These are phyloP conservation scores for Diceros bicornis DNA, from an alignment of 2,797 vertebrate species.

Conservation along the genomic window DNA sequence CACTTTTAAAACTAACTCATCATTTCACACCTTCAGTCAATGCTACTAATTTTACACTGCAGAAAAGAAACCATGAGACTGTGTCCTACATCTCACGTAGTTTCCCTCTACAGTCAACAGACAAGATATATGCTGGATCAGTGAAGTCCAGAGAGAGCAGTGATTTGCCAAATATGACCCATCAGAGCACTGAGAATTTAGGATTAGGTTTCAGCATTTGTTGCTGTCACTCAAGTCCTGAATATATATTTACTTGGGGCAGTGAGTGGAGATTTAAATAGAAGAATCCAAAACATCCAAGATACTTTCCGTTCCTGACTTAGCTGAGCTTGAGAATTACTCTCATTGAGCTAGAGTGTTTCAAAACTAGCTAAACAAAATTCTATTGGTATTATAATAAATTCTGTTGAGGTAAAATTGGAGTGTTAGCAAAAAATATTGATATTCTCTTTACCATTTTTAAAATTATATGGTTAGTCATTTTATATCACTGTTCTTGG, in stretches of 20 bases:
- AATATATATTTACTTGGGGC: constrained; percentile 76
- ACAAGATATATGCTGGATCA: constrained; percentile 56
- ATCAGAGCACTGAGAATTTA: neutral
- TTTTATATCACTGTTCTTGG: neutral
- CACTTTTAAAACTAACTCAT: neutral
- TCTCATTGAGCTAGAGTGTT: neutral
- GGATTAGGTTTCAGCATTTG: constrained; percentile 79
- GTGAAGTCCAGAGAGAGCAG: constrained; percentile 21
- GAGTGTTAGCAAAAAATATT: neutral
- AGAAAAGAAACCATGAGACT: neutral
- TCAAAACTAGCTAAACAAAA: constrained; percentile 37
- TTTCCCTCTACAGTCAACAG: constrained; percentile 41
- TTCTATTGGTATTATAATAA: neutral
- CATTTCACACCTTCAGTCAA: neutral
- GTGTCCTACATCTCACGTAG: neutral
- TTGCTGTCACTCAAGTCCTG: constrained; percentile 69
- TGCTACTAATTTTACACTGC: neutral
- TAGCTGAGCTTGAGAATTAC: neutral
- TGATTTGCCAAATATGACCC: constrained; percentile 61
- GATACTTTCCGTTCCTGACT: constrained; percentile 3
- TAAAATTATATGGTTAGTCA: neutral
- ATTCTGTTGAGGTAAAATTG: neutral
- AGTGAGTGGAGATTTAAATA: constrained; percentile 57
- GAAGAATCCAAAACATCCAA: constrained; percentile 46
- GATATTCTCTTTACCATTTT: neutral